Evolutionary conservation across 1,140 invertebrate genomes (phyloP).

Genomic region (Eueides isabella): DNA sequence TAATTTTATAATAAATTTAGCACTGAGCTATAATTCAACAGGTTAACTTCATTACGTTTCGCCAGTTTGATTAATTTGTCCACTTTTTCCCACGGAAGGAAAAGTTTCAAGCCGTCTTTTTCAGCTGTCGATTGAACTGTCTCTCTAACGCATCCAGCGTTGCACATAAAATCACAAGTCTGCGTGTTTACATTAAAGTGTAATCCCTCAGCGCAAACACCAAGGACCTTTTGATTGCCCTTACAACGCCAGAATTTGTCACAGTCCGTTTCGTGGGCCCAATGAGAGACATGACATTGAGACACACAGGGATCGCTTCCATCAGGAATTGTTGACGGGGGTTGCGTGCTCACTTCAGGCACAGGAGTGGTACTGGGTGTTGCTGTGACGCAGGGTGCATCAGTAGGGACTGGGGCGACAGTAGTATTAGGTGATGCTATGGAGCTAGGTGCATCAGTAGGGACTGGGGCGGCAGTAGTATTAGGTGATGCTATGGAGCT

Average conservation of each 20-base stretch:
- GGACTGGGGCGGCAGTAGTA: not conserved
- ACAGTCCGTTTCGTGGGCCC: constrained; percentile 82
- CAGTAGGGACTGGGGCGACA: not conserved
- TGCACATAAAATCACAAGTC: constrained; percentile 63
- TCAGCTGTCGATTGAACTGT: constrained; percentile 40
- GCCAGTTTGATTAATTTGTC: constrained; percentile 24
- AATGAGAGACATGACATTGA: constrained; percentile 57
- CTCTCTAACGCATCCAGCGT: constrained; percentile 47
- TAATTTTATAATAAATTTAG: not conserved
- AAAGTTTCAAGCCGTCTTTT: constrained; percentile 51
- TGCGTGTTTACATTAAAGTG: constrained; percentile 80
- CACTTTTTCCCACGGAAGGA: constrained; percentile 55
- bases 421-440: not conserved
- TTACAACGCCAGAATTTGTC: constrained; percentile 83
- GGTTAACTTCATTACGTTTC: not conserved
- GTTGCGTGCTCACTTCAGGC: not conserved
- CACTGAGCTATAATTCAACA: not conserved
- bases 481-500: not conserved
- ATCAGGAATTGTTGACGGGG: not conserved
- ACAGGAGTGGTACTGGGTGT: not conserved
- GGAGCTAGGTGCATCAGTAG: not conserved
- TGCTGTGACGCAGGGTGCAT: not conserved
- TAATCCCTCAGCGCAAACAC: constrained; percentile 81
- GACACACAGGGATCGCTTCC: constrained; percentile 32
- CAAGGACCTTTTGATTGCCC: constrained; percentile 63